Evolutionary conservation across 1,140 invertebrate species (phyloP).

Genomic region (Adoxophyes honmai): DNA sequence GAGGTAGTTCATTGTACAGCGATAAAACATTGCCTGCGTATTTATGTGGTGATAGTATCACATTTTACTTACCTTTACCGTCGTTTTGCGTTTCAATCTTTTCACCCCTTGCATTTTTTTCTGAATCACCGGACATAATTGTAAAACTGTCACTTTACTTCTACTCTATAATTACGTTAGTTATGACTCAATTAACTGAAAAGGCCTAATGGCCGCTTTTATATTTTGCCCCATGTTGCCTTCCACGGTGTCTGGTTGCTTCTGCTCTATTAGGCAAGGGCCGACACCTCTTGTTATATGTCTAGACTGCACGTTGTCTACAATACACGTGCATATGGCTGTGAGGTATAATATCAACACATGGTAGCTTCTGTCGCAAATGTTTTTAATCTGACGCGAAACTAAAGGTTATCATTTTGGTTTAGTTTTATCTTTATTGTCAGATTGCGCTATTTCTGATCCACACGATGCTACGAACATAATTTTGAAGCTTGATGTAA

Average conservation of each 20-base stretch:
- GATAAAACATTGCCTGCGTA: too few species aligned
- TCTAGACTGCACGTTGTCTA: constrained; percentile 20
- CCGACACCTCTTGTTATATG: constrained; percentile 10
- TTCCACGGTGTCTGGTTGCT: neutral
- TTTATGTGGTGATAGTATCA: too few species aligned
- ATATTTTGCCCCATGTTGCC: neutral
- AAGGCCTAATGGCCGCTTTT: too few species aligned
- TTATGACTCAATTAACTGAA: too few species aligned
- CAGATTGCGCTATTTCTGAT: too few species aligned
- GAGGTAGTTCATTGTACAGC: too few species aligned
- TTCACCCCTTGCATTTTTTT: neutral
- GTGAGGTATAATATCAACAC: neutral
- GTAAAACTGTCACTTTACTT: neutral
- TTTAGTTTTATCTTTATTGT: too few species aligned
- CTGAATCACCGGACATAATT: neutral
- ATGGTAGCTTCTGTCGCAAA: neutral
- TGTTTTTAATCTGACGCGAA: neutral
- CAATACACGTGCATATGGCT: neutral
- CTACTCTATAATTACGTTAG: neutral
- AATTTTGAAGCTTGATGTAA: too few species aligned
- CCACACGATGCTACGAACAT: too few species aligned
- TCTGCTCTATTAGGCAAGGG: neutral
- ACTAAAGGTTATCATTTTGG: too few species aligned
- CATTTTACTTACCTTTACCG: neutral
- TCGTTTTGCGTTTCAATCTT: neutral